Conservation (phyloP, 1,140 invertebrate genomes). For the Sipha flava region DNA sequence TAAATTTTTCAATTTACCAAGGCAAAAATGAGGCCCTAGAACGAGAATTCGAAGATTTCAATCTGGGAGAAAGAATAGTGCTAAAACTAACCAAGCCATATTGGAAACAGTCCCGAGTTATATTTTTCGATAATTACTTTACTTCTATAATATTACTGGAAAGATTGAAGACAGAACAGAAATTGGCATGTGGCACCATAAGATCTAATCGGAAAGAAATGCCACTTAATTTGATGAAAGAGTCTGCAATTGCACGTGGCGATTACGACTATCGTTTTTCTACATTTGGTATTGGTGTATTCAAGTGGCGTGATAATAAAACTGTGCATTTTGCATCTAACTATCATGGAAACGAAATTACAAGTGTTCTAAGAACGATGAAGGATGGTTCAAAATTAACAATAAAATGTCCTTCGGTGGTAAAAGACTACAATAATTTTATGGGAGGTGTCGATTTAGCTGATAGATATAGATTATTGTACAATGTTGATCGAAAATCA, state of each 20-base stretch:
- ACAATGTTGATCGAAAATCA: slow-evolving; percentile 41
- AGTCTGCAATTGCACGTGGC: neutral
- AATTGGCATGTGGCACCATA: slow-evolving; percentile 35
- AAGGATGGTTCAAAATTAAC: slow-evolving; percentile 32
- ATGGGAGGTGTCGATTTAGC: slow-evolving; percentile 43
- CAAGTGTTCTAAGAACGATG: neutral
- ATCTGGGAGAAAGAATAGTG: slow-evolving; percentile 33
- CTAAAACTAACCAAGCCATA: slow-evolving; percentile 24
- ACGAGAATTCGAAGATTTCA: slow-evolving; percentile 1
- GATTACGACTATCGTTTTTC: neutral
- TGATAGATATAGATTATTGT: slow-evolving; percentile 41
- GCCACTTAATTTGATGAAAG: neutral
- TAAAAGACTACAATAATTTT: slow-evolving; percentile 43
- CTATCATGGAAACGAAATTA: neutral
- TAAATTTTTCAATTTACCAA: slow-evolving; percentile 34
- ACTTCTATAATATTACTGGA: slow-evolving; percentile 32
- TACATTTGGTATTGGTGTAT: neutral
- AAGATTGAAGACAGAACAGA: slow-evolving; percentile 31
- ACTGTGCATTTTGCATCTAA: neutral
- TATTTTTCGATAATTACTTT: slow-evolving; percentile 36
- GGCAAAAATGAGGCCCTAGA: slow-evolving; percentile 33
- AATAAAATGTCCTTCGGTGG: slow-evolving; percentile 37
- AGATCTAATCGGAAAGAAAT: slow-evolving; percentile 28
- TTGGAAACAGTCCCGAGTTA: slow-evolving; percentile 7
- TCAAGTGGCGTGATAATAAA: slow-evolving; percentile 15